Evolutionary conservation across 1,140 invertebrate genomes (phyloP), one percentile per base, ranked within the genome.

Genomic region (Eriocheir sinensis): DNA sequence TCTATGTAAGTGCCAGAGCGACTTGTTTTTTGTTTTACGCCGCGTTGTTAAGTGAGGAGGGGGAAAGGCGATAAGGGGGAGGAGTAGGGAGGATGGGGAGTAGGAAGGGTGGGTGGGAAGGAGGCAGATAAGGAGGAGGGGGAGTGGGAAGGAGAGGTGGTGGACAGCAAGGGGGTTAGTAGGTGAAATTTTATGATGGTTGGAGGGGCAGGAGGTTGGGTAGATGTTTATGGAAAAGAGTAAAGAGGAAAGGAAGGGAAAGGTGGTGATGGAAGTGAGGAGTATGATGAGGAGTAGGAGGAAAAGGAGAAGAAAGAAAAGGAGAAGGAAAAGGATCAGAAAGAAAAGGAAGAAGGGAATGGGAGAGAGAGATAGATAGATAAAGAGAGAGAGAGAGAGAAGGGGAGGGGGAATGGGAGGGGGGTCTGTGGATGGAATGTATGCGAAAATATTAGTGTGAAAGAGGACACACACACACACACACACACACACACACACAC

Each of bases 351-450:
- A n/a, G 9, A 12, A 30, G 80, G 30, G 3, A 30, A n/a, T 27
- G 80, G 9, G 80, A 30, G 80, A 81, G 80, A 8, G 80, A 30
- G 80, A 8, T 15, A 30, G 3, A 8, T 1, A 81, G 80, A 81
- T 1, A 81, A n/a, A 81, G 80, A 81, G 80, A 81, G 80, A 81
- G 80, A 81, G 80, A 81, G 80, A 81, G 80, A 30, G 80, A 30
- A 15, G 34, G 12, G 34, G 80, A 30, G 53, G 34, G 80, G 80
- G 80, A 81, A 27, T n/a, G 79, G 27, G 79, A 81, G 79, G 27
- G 79, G 79, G 27, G 27, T 8, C 4, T 8, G 80, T 21, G 12
- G 80, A 12, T 27, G n/a, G 27, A 9, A 12, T 3, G 9, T 9
- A 53, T 1, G 48, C 1, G 21, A 21, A 9, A 53, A 21, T n/a